Evolutionary conservation across 2,888 invertebrate genomes (phyloP), one percentile per base, ranked within the genome.

Genomic region (Epinotia brunnichana): DNA sequence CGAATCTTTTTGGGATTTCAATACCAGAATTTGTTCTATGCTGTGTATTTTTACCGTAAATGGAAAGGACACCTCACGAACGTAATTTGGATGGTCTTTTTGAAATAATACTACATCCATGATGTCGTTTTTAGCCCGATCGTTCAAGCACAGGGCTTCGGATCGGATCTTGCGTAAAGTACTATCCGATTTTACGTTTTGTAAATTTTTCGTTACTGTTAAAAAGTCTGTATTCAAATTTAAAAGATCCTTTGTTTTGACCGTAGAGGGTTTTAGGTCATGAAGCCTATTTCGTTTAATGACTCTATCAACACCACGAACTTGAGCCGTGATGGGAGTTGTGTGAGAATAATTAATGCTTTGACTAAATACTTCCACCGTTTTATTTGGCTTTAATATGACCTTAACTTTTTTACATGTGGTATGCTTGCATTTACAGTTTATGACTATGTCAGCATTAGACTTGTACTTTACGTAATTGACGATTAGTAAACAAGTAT

Each of bases 121-220:
- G 1, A 57, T 21, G 29, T 57, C 57, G 24, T 57, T 29, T 57
- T 57, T 57, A 2, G 29, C 21, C 21, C 57, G 21, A 57, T 57
- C 29, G 29, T 57, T 57, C 24, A 29, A 24, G 13, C 24, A 11
- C 5, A 57, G 21, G 3, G 57, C 24, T 29, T 57, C 29, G 11
- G 57, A 57, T 57, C 39, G 13, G 1, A 54, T 54, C 15, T 64
- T 54, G 24, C 24, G 24, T n/a, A 24, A 24, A 15, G 29, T 54
- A 35, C 24, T n/a, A 35, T 64, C 64, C 29, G 64, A 64, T 35
- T 64, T 64, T 19, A 64, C 53, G 13, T 53, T 24, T 24, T 24
- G 3, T 24, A 24, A 24, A 24, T 24, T 24, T 24, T 24, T 24
- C 24, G 24, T 24, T 2, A 24, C 24, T 24, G 24, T 3, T 24